These are phyloP conservation scores for Heterocephalus glaber DNA, from an alignment of 2,113 vertebrate genomes.

Conservation along the genomic window DNA sequence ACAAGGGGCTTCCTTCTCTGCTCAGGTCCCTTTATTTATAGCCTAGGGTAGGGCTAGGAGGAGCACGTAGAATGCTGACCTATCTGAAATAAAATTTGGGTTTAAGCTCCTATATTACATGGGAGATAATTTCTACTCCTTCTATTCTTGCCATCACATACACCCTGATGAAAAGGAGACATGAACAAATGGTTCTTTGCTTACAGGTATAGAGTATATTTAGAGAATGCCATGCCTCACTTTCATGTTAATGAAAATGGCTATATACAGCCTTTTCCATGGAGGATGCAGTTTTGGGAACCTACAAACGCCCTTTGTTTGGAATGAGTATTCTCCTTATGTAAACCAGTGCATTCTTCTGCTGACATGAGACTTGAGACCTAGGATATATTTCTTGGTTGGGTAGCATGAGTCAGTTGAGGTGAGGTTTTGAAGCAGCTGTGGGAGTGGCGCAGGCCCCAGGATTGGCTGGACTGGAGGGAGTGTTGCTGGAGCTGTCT, in stretches of 20 bases:
- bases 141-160: neutral
- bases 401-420: neutral
- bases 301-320: neutral
- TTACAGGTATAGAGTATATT: constrained; percentile 65
- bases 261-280: neutral
- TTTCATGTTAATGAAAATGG: constrained; percentile 7
- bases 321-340: constrained; percentile 21
- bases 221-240: constrained; percentile 36
- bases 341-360: neutral
- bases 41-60: neutral
- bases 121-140: neutral
- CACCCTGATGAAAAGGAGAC: constrained; percentile 46
- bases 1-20: constrained; percentile 15
- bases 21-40: neutral
- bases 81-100: neutral
- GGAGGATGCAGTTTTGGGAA: neutral
- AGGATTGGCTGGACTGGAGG: neutral
- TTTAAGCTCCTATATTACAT: neutral
- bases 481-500: neutral
- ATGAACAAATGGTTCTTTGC: constrained; percentile 10
- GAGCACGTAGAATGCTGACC: neutral
- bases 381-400: neutral
- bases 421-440: neutral
- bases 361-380: neutral
- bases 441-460: neutral